Evolutionary conservation across 2,113 vertebrate genomes (phyloP), one percentile per base, ranked within the genome.

Genomic region (Micronisus gabar): DNA sequence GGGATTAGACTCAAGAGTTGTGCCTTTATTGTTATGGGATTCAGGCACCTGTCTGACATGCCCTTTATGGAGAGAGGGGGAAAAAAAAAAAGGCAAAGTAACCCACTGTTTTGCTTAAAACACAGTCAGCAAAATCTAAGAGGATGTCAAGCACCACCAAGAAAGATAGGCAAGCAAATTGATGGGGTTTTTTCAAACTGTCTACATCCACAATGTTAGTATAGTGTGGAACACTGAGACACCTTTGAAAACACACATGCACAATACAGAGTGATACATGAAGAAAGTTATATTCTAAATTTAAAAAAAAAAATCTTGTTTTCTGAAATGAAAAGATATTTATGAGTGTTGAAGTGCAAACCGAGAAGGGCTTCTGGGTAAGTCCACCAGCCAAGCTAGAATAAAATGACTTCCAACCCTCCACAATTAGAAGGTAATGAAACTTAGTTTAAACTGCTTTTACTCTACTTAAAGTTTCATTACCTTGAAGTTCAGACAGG

Each of bases 181-280:
- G 52, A 86, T 6, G 4, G 22, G 16, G 27, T 43, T 76, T 85
- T 82, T 86, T 56, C 30, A 19, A 62, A 50, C 45, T 61, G 34
- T 76, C 72, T 70, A n/a, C 23, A 73, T 55, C 16, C 27, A 40
- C 0, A 0, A 27, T 1, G 2, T 21, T n/a, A 36, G 13, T 19
- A 15, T 2, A n/a, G 6, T 12, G 34, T 15, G 30, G 47, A 86
- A 93, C 38, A 71, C 38, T 32, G 45, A 81, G 40, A 50, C 13
- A 55, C 11, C 55, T 89, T 78, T 62, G 63, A 74, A 95, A 93
- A 65, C 55, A 40, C 30, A 80, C 6, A 6, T 27, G 14, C 25
- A 55, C 14, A n/a, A 78, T 55, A n/a, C 20, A 52, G 38, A 86
- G 8, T 13, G 41, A 70, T 45, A 74, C 11, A 47, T 19, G 21